phyloP scores from a whole-genome alignment of 2,797 vertebrate species.

The Protosalanx chinensis region DNA sequence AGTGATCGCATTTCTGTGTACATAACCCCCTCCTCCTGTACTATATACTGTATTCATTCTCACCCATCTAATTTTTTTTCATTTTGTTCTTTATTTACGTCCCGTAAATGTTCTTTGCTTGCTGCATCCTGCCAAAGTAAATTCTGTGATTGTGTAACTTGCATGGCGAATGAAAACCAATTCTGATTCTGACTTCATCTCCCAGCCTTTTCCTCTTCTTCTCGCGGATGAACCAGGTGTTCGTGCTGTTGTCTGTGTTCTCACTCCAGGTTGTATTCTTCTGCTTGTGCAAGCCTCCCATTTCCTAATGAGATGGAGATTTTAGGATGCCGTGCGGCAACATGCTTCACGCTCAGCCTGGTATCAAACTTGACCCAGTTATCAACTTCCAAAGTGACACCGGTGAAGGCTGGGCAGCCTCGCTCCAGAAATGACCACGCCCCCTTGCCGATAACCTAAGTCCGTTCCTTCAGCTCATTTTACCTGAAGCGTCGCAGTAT shows the following conservation, averaged over 20 bases:
- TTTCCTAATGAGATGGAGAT: background rate
- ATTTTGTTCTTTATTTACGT: too few relatives aligned
- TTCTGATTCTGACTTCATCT: background rate
- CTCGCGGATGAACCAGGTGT: slow-evolving; percentile 42
- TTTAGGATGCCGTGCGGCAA: background rate
- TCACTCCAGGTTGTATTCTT: too few relatives aligned
- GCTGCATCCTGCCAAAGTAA: too few relatives aligned
- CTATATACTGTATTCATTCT: too few relatives aligned
- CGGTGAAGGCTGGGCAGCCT: background rate
- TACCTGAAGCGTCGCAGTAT: slow-evolving; percentile 64
- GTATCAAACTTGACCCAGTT: slow-evolving; percentile 9
- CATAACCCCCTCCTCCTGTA: too few relatives aligned
- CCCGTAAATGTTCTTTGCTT: too few relatives aligned
- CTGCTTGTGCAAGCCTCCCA: too few relatives aligned
- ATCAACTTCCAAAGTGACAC: slow-evolving; percentile 19
- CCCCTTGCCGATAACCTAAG: background rate
- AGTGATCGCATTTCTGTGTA: too few relatives aligned
- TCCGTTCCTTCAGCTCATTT: slow-evolving; percentile 22
- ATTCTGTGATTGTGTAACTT: too few relatives aligned
- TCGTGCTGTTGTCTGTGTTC: slow-evolving; percentile 35
- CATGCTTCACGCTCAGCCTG: background rate
- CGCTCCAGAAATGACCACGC: background rate
- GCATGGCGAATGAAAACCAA: too few relatives aligned
- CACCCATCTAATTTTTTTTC: too few relatives aligned
- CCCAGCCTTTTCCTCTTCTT: slow-evolving; percentile 26